A percentile compares a stretch with the other conserved stretches of the same genome.
phyloP scores from a whole-genome alignment of 1,140 invertebrate genomes.

The Cydia amplana region DNA sequence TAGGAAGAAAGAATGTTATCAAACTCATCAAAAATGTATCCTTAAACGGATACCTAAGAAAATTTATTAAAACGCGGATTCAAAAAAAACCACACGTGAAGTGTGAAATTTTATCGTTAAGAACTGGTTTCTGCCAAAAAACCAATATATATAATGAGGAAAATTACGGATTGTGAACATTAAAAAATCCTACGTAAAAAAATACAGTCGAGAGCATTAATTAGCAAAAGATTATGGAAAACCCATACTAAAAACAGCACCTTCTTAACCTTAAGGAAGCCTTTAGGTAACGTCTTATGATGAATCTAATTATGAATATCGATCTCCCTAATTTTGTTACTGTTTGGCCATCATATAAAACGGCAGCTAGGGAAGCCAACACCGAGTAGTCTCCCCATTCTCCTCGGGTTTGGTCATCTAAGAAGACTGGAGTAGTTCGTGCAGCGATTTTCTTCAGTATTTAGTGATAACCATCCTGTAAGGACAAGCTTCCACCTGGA shows the following conservation, averaged over 20 bases:
- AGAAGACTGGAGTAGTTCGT: slow-evolving; percentile 80
- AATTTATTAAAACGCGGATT: too few relatives aligned
- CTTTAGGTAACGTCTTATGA: slow-evolving; percentile 16
- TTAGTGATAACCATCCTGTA: slow-evolving; percentile 71
- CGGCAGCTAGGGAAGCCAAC: slow-evolving; percentile 35
- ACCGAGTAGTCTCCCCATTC: slow-evolving; percentile 73
- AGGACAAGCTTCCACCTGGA: slow-evolving; percentile 43
- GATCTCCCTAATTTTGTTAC: slow-evolving; percentile 64
- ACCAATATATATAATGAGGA: neutral
- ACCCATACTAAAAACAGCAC: slow-evolving; percentile 28
- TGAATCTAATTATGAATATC: slow-evolving; percentile 76
- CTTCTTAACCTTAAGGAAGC: slow-evolving; percentile 31
- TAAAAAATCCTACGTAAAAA: neutral
- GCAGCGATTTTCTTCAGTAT: slow-evolving; percentile 80
- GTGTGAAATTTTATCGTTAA: too few relatives aligned
- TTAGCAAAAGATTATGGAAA: slow-evolving; percentile 23
- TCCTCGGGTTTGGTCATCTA: slow-evolving; percentile 71
- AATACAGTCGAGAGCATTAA: neutral
- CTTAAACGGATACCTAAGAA: too few relatives aligned
- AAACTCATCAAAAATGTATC: too few relatives aligned
- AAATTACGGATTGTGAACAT: neutral
- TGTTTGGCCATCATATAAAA: slow-evolving; percentile 69
- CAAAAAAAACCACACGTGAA: too few relatives aligned
- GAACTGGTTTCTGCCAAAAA: neutral
- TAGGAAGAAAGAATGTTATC: too few relatives aligned